These are phyloP conservation scores for Willisornis vidua DNA, from an alignment of 2,113 vertebrate genomes.

Conservation along the genomic window DNA sequence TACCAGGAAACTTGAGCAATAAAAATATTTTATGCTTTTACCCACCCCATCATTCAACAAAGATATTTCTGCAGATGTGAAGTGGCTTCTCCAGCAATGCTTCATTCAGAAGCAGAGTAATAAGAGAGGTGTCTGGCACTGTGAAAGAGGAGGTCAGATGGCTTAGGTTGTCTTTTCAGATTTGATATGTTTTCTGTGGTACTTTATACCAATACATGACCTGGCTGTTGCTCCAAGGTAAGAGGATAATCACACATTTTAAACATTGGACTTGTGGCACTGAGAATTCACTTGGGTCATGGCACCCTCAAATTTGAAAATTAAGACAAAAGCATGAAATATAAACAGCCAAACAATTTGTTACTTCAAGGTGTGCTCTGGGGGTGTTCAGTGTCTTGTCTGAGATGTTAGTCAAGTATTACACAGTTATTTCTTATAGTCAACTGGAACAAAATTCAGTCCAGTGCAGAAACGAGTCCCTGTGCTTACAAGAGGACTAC, in stretches of 20 bases:
- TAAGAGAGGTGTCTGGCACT: not conserved
- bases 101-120: not conserved
- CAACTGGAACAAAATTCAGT: not conserved
- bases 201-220: not conserved
- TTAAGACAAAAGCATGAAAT: not conserved
- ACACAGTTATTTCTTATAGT: not conserved
- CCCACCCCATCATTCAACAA: conserved; percentile 37
- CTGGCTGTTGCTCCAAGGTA: not conserved
- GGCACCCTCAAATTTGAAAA: not conserved
- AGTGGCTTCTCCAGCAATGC: conserved; percentile 4
- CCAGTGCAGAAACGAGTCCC: not conserved
- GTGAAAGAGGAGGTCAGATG: not conserved
- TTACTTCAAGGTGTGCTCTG: not conserved
- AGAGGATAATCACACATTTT: not conserved
- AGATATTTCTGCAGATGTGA: conserved; percentile 65
- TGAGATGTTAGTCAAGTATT: not conserved
- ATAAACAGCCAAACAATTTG: not conserved
- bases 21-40: conserved; percentile 62
- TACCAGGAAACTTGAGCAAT: conserved; percentile 53
- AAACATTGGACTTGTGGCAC: not conserved
- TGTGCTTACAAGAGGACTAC: not conserved
- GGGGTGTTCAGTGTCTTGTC: not conserved
- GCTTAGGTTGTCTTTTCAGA: not conserved
- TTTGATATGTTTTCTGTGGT: not conserved
- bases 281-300: not conserved